Evolutionary conservation across 2,888 invertebrate genomes (phyloP), one percentile per base, ranked within the genome.

Genomic region (Mayetiola destructor): DNA sequence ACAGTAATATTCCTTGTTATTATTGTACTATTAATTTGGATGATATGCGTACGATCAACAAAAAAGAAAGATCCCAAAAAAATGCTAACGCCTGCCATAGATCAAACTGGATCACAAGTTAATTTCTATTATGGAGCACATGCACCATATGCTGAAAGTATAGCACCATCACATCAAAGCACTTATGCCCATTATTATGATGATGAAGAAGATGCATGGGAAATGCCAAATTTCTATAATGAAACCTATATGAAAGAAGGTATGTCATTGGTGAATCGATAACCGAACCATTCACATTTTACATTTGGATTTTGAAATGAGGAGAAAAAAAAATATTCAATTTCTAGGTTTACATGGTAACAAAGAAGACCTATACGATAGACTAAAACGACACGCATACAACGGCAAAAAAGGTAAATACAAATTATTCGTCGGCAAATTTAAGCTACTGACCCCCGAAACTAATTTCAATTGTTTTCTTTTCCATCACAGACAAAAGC

Each of bases 121-220:
- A 93, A 93, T 77, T 93, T 93, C 81, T 93, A 93, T 70, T 93
- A 93, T 68, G 93, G 93, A 61, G 92, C 92, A 1, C 90, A 90
- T 57, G 91, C 91, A 5, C 93, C 93, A 0, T 93, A 93, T 73
- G 93, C 93, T 55, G 93, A 93, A 70, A 91, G 90, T 57, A 93
- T 93, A 64, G 93, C 93, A 0, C 93, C 93, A 1, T 92, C 92
- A 6, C 93, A 93, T 72, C 93, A 93, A 68, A 92, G 91, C 54
- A 93, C 93, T 0, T 93, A 93, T 71, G 93, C 93, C 3, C 93
- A 93, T 69, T 93, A 93, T 70, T 93, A 93, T 65, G 92, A 93
- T 68, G 92, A 93, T 64, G 93, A 93, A 68, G 93, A 93, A 72
- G 93, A 93, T 65, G 93, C 92, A 53, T 93, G 93, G 93, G 93